phyloP scores from a whole-genome alignment of 2,797 vertebrate species.

The Ctenopoma multispine region DNA sequence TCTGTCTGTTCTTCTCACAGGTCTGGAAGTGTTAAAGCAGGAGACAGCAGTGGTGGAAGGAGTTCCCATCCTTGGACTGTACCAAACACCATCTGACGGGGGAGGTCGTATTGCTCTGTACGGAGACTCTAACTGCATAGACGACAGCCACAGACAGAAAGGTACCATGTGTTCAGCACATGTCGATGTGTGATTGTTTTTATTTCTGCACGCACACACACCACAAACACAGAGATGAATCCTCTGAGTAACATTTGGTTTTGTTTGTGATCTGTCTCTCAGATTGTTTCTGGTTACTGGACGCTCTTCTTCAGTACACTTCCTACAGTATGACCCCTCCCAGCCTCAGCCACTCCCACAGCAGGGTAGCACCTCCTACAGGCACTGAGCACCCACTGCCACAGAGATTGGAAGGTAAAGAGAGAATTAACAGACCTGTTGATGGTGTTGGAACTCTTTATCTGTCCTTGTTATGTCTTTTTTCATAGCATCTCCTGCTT shows the following conservation, averaged over 20 bases:
- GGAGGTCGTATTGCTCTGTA: slow-evolving; percentile 95
- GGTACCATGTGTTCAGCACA: slow-evolving; percentile 75
- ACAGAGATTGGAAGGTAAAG: slow-evolving; percentile 94
- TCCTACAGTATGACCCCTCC: slow-evolving; percentile 94
- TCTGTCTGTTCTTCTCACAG: slow-evolving; percentile 72
- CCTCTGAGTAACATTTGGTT: no score
- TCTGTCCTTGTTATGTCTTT: not conserved
- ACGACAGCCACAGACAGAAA: slow-evolving; percentile 98
- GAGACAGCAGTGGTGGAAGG: slow-evolving; percentile 93
- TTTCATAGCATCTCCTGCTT: not conserved
- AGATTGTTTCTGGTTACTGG: slow-evolving; percentile 99
- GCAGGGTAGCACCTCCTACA: slow-evolving; percentile 87
- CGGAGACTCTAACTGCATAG: slow-evolving; percentile 97
- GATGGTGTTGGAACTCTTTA: not conserved
- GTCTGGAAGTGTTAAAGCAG: slow-evolving; percentile 96
- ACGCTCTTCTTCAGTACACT: slow-evolving; percentile 95
- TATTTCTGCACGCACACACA: no score
- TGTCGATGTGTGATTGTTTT: no score
- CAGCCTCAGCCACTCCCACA: slow-evolving; percentile 95
- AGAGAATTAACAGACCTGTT: not conserved
- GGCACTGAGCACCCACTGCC: slow-evolving; percentile 86
- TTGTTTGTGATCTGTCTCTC: slow-evolving; percentile 19
- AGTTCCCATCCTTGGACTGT: slow-evolving; percentile 94
- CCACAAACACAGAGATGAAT: no score
- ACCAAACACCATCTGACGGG: slow-evolving; percentile 92